Base-by-base conservation (phyloP, 1,140 invertebrate genomes). In the Octopus bimaculoides region DNA sequence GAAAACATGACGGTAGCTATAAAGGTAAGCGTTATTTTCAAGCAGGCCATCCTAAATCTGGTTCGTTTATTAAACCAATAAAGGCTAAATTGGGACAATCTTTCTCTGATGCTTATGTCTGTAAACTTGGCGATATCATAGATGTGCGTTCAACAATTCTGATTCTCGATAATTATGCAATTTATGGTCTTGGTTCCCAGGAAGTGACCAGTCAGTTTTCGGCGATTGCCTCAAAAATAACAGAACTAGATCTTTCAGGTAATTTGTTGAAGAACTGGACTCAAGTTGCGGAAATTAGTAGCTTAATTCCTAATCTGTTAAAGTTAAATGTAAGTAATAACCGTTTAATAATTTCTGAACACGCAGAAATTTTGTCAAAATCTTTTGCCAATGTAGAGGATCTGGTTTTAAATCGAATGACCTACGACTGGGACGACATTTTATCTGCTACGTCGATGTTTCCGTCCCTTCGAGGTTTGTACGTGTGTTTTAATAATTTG, bases 1-100 rank as follows among this genome's bases (percentile, higher is more conserved):
- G 66, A n/a, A 71, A 71, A 71, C 66, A 71, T 71, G 66, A 71
- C 26, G 66, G 66, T 0, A 71, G 66, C 66, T 71, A 71, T 17
- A 71, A 71, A 71, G 66, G 66, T 17, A 9, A 5, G 14, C 7
- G 66, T 6, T 71, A 71, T 6, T 71, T 71, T 20, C 17, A 71
- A 5, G 26, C 66, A 20, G 26, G 14, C 4, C 6, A 71, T 71
- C 66, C 66, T n/a, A 71, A 8, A 6, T 9, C 66, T n/a, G 66
- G 66, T 14, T 71, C 66, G 14, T 71, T 71, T 71, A 71, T 71
- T 17, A 71, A 14, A 20, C 66, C 66, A 0, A 5, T n/a, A 71
- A 71, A 71, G 26, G 66, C 66, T 71, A 8, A 71, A 20, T 14
- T 71, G 26, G 66, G 66, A 14, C 5, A n/a, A n/a, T 71, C 66